Conservation (phyloP, 2,797 vertebrate species). For the Acanthurus leucopareius region DNA sequence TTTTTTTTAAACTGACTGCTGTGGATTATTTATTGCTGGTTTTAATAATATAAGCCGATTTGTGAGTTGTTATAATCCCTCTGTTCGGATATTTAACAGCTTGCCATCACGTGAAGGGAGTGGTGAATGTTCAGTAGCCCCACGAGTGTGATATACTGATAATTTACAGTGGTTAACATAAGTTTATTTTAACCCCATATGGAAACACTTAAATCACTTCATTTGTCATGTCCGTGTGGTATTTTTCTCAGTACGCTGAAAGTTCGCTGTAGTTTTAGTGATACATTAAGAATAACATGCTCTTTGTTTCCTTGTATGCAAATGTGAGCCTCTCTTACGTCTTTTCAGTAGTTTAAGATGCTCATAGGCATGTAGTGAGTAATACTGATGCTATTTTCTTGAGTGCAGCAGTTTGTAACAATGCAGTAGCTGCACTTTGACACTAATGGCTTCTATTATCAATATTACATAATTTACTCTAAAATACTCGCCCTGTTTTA, state of each 20-base stretch:
- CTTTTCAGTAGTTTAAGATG: not conserved
- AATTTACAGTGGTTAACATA: not conserved
- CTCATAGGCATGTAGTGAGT: not conserved
- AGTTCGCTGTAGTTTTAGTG: not conserved
- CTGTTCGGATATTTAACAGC: slow-evolving; percentile 30
- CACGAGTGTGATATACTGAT: not conserved
- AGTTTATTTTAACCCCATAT: not conserved
- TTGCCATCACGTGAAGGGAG: slow-evolving; percentile 66
- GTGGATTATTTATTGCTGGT: not conserved
- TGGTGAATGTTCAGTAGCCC: slow-evolving; percentile 29
- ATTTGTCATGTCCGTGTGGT: no score
- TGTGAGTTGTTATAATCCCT: slow-evolving; percentile 29
- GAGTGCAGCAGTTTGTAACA: not conserved
- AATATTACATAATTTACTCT: not conserved
- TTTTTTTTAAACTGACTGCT: not conserved
- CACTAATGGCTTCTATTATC: not conserved
- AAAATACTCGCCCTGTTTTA: not conserved
- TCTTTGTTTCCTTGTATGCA: slow-evolving; percentile 24
- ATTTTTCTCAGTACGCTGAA: fast-evolving
- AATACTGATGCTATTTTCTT: not conserved
- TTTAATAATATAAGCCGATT: slow-evolving; percentile 27
- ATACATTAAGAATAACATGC: fast-evolving
- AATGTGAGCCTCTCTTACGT: not conserved
- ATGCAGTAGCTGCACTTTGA: not conserved
- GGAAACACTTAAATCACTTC: not conserved